These are phyloP conservation scores for Falco cherrug DNA, from an alignment of 2,797 vertebrate genomes.

Conservation along the genomic window DNA sequence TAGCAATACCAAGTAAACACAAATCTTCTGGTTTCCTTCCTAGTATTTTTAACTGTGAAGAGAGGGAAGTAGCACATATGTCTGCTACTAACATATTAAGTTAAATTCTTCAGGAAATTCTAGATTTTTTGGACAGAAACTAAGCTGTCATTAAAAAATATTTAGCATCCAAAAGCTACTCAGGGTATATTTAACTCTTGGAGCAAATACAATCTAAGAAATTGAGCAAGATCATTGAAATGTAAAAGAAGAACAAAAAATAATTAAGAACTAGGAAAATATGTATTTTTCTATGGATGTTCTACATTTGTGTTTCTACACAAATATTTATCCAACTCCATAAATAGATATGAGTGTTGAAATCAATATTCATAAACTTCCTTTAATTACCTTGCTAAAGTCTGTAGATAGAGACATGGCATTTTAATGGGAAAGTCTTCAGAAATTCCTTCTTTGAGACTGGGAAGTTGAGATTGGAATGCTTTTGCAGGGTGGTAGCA, in stretches of 20 bases:
- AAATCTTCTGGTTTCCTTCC: neutral
- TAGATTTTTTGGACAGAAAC: neutral
- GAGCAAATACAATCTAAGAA: neutral
- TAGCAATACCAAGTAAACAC: neutral
- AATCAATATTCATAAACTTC: neutral
- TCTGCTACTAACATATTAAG: neutral
- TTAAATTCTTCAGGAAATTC: neutral
- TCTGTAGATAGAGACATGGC: conserved; percentile 97
- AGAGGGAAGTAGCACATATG: neutral
- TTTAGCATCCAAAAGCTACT: neutral
- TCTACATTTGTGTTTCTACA: neutral
- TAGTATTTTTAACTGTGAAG: neutral
- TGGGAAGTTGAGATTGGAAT: conserved; percentile 92
- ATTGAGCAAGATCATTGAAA: neutral
- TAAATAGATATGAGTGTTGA: neutral
- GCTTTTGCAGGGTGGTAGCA: conserved; percentile 94
- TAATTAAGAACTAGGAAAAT: neutral
- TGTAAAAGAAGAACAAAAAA: neutral
- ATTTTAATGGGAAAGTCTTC: conserved; percentile 96
- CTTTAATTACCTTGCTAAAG: conserved; percentile 88
- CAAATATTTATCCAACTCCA: neutral
- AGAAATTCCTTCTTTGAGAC: conserved; percentile 95
- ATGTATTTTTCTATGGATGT: neutral
- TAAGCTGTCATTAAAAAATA: neutral
- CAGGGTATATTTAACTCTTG: neutral